Evolutionary conservation across 2,888 invertebrate species (phyloP).

Genomic region (Megamerina dolium): DNA sequence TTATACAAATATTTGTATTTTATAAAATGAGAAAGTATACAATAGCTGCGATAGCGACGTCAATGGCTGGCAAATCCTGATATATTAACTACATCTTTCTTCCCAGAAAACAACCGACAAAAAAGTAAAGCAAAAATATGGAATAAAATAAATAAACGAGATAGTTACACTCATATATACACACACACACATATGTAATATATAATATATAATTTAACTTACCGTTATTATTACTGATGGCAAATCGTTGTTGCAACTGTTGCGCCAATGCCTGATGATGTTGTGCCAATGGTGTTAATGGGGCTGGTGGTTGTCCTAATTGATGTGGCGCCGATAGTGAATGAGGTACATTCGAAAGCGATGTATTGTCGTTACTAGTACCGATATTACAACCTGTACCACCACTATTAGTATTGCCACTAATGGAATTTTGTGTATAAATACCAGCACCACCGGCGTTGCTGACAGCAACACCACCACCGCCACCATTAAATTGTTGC

Average conservation of each 20-base stretch:
- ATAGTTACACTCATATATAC: too few species aligned
- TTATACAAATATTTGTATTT: too few species aligned
- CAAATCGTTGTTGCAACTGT: slow-evolving; percentile 58
- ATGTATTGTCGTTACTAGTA: slow-evolving; percentile 36
- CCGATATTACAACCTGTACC: slow-evolving; percentile 23
- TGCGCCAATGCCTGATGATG: slow-evolving; percentile 59
- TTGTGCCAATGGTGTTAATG: slow-evolving; percentile 52
- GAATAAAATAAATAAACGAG: too few species aligned
- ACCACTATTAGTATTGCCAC: slow-evolving; percentile 7
- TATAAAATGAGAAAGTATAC: too few species aligned
- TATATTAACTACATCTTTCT: too few species aligned
- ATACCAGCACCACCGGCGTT: slow-evolving; percentile 18
- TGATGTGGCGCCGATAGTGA: slow-evolving; percentile 50
- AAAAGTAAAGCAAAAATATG: too few species aligned
- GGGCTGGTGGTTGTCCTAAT: slow-evolving; percentile 40
- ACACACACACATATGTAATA: too few species aligned
- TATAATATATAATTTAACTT: too few species aligned
- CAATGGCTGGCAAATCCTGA: too few species aligned
- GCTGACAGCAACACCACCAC: slow-evolving; percentile 19
- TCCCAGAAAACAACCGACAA: too few species aligned
- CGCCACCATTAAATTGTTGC: slow-evolving; percentile 46
- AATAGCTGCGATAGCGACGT: too few species aligned
- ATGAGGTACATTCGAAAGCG: slow-evolving; percentile 44
- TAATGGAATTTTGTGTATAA: slow-evolving; percentile 8
- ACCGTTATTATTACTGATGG: slow-evolving; percentile 50